Evolutionary conservation across 2,113 vertebrate genomes (phyloP).

Genomic region (Amblyopsis rosae): DNA sequence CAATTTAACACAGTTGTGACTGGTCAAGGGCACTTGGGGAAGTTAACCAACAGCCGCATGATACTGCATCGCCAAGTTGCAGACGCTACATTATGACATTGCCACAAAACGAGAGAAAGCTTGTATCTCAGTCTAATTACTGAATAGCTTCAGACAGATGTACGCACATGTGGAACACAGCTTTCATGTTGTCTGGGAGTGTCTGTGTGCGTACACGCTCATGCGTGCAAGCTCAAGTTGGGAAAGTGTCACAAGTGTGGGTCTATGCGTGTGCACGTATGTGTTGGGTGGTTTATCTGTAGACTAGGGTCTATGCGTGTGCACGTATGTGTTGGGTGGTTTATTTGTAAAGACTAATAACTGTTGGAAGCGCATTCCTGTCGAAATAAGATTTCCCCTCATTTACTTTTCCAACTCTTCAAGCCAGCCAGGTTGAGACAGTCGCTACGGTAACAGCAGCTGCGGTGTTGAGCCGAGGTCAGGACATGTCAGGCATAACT

Average conservation of each 20-base stretch:
- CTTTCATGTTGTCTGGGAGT: background rate
- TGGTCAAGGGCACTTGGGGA: constrained; percentile 31
- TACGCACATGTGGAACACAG: constrained; percentile 20
- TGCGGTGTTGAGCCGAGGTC: constrained; percentile 62
- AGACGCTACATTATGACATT: constrained; percentile 38
- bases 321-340: background rate
- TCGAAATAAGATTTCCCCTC: constrained; percentile 39
- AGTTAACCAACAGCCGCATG: constrained; percentile 34
- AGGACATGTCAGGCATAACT: constrained; percentile 67
- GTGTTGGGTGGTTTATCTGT: constrained; percentile 26
- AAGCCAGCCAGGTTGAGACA: constrained; percentile 45
- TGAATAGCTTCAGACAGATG: constrained; percentile 39
- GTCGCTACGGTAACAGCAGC: constrained; percentile 52
- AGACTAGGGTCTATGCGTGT: constrained; percentile 24
- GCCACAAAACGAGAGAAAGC: constrained; percentile 58
- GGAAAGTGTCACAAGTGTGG: background rate
- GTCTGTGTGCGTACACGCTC: constrained; percentile 12
- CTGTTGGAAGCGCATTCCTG: constrained; percentile 44
- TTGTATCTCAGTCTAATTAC: constrained; percentile 59
- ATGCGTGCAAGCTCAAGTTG: background rate
- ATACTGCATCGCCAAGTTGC: constrained; percentile 43
- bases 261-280: constrained; percentile 22
- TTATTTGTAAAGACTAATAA: constrained; percentile 51
- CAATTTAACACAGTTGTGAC: constrained; percentile 64
- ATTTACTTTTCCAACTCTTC: constrained; percentile 50